Conservation (phyloP, 2,113 vertebrate species). For the Cyrtonyx montezumae region DNA sequence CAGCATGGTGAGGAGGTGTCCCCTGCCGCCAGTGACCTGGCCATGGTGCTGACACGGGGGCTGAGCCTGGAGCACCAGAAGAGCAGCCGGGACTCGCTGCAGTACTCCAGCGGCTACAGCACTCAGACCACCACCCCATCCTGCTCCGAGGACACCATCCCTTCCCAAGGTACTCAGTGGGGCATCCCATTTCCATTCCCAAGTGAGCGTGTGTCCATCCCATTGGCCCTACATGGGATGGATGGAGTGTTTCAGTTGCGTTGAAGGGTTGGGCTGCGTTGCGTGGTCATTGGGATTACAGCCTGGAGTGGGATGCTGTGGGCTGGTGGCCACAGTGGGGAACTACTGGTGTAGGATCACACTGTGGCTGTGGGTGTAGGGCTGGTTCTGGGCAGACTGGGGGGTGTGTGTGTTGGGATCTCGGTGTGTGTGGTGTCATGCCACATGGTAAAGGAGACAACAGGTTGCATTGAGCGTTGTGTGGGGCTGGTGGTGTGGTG, state of each 20-base stretch:
- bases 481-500: neutral
- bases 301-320: neutral
- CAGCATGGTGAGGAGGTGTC: slow-evolving; percentile 95
- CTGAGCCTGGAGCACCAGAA: slow-evolving; percentile 96
- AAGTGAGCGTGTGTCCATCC: neutral
- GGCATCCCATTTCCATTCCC: neutral
- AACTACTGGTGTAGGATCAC: accelerated
- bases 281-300: neutral
- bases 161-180: slow-evolving; percentile 87
- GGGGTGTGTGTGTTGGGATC: neutral
- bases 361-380: accelerated
- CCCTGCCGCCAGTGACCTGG: slow-evolving; percentile 92
- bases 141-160: slow-evolving; percentile 97
- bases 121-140: slow-evolving; percentile 95
- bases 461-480: accelerated
- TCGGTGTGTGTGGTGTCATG: accelerated
- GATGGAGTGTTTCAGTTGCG: too few species aligned
- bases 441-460: accelerated
- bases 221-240: too few species aligned
- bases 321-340: neutral
- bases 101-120: slow-evolving; percentile 97
- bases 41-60: slow-evolving; percentile 94
- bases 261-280: too few species aligned
- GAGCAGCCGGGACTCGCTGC: slow-evolving; percentile 94
- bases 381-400: neutral